Percentiles rank a stretch among this genome's conserved stretches.
Evolutionary conservation across 2,797 vertebrate genomes (phyloP).

Genomic region (Anguilla marmorata): DNA sequence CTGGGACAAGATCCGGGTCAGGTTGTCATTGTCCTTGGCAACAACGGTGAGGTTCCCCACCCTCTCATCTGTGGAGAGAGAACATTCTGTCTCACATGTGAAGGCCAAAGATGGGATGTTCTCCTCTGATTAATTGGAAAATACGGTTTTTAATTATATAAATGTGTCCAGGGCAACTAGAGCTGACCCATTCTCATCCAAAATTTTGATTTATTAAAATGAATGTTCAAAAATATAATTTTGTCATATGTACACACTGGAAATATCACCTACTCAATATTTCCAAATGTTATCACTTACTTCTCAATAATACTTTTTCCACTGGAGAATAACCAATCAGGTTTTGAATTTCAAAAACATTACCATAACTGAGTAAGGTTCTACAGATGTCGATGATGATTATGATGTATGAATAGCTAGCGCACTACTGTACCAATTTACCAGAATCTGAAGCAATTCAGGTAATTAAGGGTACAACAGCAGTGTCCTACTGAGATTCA

Average conservation of each 20-base stretch:
- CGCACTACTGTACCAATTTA: too few relatives aligned
- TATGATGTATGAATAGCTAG: too few relatives aligned
- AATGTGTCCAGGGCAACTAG: not conserved
- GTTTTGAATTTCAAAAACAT: too few relatives aligned
- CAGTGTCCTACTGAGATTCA: too few relatives aligned
- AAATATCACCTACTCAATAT: not conserved
- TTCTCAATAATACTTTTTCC: too few relatives aligned
- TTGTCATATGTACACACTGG: not conserved
- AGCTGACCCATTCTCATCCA: not conserved
- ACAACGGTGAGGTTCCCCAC: constrained; percentile 75
- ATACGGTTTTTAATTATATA: not conserved
- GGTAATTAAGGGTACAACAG: too few relatives aligned
- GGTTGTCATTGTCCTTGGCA: constrained; percentile 66
- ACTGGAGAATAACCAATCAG: too few relatives aligned
- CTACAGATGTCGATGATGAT: too few relatives aligned
- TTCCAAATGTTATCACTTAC: too few relatives aligned
- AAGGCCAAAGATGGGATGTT: not conserved
- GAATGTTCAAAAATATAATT: not conserved
- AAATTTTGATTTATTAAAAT: not conserved
- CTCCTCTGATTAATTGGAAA: too few relatives aligned
- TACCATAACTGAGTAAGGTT: too few relatives aligned
- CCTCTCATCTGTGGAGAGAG: constrained; percentile 69
- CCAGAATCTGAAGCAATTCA: too few relatives aligned
- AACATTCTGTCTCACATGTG: not conserved
- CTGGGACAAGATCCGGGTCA: constrained; percentile 73